A percentile compares a stretch with the other conserved stretches of the same genome.
Conservation (phyloP, 2,888 invertebrate genomes). For the Drosophila birchii region DNA sequence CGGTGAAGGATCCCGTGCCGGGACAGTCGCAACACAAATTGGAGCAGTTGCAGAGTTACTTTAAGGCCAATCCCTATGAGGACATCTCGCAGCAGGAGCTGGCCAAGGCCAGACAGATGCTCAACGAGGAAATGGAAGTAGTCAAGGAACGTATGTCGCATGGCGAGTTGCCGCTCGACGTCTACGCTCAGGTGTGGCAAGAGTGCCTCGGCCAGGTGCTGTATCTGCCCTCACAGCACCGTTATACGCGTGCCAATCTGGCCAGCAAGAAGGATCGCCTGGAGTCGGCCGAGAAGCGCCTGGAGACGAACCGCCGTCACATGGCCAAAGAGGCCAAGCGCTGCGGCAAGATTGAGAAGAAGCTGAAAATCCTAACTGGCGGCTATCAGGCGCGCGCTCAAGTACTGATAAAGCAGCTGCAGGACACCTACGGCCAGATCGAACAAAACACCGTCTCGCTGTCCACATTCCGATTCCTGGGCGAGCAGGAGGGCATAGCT, state of each 20-base stretch:
- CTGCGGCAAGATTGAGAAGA: conserved; percentile 99
- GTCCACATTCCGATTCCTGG: conserved; percentile 95
- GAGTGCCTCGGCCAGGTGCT: conserved; percentile 97
- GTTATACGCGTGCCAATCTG: conserved; percentile 96
- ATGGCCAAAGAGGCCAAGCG: conserved; percentile 99
- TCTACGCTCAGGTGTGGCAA: conserved; percentile 98
- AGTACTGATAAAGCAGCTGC: conserved; percentile 93
- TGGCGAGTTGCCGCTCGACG: conserved; percentile 95
- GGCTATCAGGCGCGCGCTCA: conserved; percentile 94
- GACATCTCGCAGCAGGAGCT: conserved; percentile 89
- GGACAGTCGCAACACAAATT: conserved; percentile 83
- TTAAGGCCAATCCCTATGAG: conserved; percentile 94
- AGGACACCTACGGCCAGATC: conserved; percentile 94
- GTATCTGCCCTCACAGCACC: conserved; percentile 95
- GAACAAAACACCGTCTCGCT: conserved; percentile 95
- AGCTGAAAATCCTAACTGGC: conserved; percentile 96
- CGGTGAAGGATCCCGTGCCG: conserved; percentile 90
- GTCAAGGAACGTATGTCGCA: conserved; percentile 98
- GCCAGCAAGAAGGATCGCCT: conserved; percentile 98
- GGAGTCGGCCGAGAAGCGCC: conserved; percentile 95
- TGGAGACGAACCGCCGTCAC: conserved; percentile 96
- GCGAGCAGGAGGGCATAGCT: conserved; percentile 95
- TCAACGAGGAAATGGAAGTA: conserved; percentile 93
- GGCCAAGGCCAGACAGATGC: conserved; percentile 87
- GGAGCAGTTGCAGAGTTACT: conserved; percentile 90